These are phyloP conservation scores for Drosophila sp. DNA, from an alignment of 1,140 invertebrate genomes.

Conservation along the genomic window DNA sequence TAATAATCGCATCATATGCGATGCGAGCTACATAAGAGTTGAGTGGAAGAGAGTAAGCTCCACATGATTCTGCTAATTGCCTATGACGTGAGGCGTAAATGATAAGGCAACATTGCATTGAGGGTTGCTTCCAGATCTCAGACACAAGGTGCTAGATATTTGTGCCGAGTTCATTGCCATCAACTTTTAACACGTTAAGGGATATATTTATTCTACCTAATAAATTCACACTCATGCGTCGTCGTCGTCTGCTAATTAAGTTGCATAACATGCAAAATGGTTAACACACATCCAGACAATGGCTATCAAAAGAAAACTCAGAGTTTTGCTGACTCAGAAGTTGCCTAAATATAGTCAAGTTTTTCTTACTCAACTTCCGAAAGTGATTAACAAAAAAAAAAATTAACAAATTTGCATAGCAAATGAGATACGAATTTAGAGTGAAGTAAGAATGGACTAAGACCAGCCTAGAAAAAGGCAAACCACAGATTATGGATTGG, in stretches of 20 bases:
- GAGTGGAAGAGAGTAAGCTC: slow-evolving; percentile 16
- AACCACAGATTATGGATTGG: background rate
- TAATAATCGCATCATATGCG: slow-evolving; percentile 72
- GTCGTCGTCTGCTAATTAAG: slow-evolving; percentile 27
- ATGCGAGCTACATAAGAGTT: slow-evolving; percentile 31
- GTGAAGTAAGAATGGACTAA: slow-evolving; percentile 19
- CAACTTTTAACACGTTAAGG: slow-evolving; percentile 3
- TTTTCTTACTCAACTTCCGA: slow-evolving; percentile 67
- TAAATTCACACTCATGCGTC: slow-evolving; percentile 39
- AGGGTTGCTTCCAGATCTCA: background rate
- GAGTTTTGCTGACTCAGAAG: slow-evolving; percentile 39
- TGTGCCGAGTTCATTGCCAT: slow-evolving; percentile 69
- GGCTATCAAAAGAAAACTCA: slow-evolving; percentile 22
- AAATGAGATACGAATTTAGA: slow-evolving; percentile 6
- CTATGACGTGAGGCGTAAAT: slow-evolving; percentile 74
- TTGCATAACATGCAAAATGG: slow-evolving; percentile 14
- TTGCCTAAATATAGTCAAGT: slow-evolving; percentile 32
- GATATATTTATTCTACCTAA: slow-evolving; percentile 24
- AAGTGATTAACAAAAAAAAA: slow-evolving; percentile 49
- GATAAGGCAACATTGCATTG: slow-evolving; percentile 47
- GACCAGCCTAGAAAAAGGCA: background rate
- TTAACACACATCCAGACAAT: slow-evolving; percentile 55
- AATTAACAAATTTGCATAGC: slow-evolving; percentile 30
- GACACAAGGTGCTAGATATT: slow-evolving; percentile 31
- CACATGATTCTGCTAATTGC: slow-evolving; percentile 67